Conservation (phyloP, 2,113 vertebrate genomes). For the Callorhinus ursinus region DNA sequence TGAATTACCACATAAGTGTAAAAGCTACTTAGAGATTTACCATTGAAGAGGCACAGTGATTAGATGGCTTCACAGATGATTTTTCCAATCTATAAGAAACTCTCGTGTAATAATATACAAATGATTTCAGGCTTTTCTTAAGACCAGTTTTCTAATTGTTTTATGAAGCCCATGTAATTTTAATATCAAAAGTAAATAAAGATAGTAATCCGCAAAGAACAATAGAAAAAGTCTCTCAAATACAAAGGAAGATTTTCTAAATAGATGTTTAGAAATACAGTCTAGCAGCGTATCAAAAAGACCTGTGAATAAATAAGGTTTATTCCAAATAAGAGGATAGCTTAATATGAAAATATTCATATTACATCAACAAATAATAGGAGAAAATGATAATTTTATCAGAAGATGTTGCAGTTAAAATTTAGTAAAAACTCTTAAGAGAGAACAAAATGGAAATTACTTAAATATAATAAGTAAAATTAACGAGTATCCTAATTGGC, state of each 20-base stretch:
- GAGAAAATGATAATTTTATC: background rate
- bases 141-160: background rate
- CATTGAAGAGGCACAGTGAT: background rate
- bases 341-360: background rate
- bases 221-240: background rate
- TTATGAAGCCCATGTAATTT: background rate
- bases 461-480: background rate
- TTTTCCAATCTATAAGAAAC: background rate
- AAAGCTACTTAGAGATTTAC: background rate
- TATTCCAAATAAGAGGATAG: background rate
- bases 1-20: background rate
- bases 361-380: background rate
- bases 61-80: background rate
- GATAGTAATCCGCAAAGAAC: background rate
- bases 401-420: background rate
- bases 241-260: background rate
- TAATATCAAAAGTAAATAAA: background rate
- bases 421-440: background rate
- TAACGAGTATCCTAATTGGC: background rate
- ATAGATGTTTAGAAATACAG: background rate
- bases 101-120: background rate
- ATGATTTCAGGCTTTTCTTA: background rate
- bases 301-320: background rate
- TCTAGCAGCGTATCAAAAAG: background rate
- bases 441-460: background rate